Conservation (phyloP, 2,113 vertebrate genomes). For the Setophaga coronata region DNA sequence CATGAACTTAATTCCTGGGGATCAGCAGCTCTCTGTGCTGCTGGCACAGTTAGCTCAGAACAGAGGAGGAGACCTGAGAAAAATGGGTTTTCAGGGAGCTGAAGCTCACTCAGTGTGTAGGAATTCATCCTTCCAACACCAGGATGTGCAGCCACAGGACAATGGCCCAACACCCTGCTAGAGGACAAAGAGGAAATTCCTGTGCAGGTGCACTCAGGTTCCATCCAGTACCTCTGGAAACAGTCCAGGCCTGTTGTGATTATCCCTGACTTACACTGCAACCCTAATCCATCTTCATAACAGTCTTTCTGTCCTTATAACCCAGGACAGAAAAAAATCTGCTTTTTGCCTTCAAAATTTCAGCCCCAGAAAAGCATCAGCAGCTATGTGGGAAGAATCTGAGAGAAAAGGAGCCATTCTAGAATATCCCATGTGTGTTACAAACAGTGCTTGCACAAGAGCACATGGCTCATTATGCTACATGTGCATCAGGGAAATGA, state of each 20-base stretch:
- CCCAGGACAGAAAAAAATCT: neutral
- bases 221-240: neutral
- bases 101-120: neutral
- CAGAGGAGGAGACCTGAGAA: neutral
- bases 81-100: neutral
- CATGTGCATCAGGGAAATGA: neutral
- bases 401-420: neutral
- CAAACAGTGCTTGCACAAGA: neutral
- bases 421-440: neutral
- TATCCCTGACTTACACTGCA: neutral
- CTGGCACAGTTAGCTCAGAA: neutral
- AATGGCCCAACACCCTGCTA: fast-evolving
- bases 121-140: neutral
- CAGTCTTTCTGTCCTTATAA: neutral
- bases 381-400: neutral
- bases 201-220: neutral
- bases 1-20: neutral
- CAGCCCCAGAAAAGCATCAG: neutral
- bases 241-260: neutral
- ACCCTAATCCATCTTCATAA: neutral
- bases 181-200: neutral
- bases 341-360: neutral
- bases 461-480: neutral
- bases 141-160: neutral
- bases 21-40: neutral